Conservation (phyloP, 2,113 vertebrate genomes). For the Stigmatopora nigra region DNA sequence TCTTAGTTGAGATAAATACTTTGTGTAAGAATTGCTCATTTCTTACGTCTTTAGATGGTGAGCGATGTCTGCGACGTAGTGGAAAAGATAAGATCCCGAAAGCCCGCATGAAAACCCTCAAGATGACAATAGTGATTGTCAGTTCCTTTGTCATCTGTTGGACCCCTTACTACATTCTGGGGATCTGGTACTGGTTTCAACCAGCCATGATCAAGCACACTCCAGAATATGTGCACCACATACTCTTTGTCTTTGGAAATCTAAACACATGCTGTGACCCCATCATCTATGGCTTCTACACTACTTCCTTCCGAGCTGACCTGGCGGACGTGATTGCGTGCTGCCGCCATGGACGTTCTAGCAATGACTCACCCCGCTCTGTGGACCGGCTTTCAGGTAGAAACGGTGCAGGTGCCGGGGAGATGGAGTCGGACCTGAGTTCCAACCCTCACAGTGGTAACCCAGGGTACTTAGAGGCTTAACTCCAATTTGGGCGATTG, state of each 20-base stretch:
- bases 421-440: constrained; percentile 60
- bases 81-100: constrained; percentile 74
- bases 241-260: constrained; percentile 79
- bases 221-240: constrained; percentile 76
- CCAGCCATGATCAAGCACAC: constrained; percentile 73
- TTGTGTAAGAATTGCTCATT: not conserved
- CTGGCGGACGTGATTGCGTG: constrained; percentile 45
- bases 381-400: constrained; percentile 34
- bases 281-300: constrained; percentile 79
- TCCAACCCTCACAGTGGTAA: constrained; percentile 53
- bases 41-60: constrained; percentile 41
- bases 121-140: constrained; percentile 81
- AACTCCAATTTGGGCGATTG: not conserved
- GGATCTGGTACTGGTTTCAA: constrained; percentile 87
- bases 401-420: constrained; percentile 33
- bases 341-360: constrained; percentile 19
- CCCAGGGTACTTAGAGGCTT: constrained; percentile 15
- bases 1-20: not conserved
- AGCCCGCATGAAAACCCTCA: constrained; percentile 81
- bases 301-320: constrained; percentile 74
- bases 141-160: constrained; percentile 80
- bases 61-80: constrained; percentile 53
- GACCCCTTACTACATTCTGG: constrained; percentile 81
- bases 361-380: constrained; percentile 36
- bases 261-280: constrained; percentile 81